phyloP scores from a whole-genome alignment of 2,797 vertebrate genomes.

The Centropyge bicolor region DNA sequence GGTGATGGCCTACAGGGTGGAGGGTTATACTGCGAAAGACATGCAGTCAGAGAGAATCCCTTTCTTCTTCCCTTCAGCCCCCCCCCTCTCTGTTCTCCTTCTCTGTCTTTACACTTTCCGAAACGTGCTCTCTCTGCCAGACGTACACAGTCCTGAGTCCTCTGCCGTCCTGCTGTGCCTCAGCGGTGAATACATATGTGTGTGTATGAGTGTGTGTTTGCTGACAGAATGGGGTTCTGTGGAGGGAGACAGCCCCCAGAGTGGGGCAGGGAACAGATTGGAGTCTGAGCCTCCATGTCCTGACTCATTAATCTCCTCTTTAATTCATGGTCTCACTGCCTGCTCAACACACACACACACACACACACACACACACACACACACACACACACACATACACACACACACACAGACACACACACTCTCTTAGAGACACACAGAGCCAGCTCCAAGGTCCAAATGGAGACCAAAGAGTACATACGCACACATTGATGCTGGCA shows the following conservation, averaged over 20 bases:
- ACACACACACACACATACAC: constrained; percentile 21
- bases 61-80: not conserved
- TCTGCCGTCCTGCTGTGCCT: constrained; percentile 42
- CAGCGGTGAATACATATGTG: constrained; percentile 34
- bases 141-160: constrained; percentile 43
- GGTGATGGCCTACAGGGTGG: constrained; percentile 57
- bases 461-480: constrained; percentile 26
- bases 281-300: constrained; percentile 81
- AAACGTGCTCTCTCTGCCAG: constrained; percentile 46
- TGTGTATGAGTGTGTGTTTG: constrained; percentile 51
- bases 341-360: constrained; percentile 58
- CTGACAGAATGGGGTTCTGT: constrained; percentile 81
- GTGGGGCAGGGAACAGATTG: constrained; percentile 82
- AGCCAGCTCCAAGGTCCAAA: constrained; percentile 45
- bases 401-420: constrained; percentile 41
- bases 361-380: constrained; percentile 34
- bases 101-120: constrained; percentile 23
- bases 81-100: constrained; percentile 13
- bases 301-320: constrained; percentile 87
- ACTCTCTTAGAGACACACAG: constrained; percentile 17
- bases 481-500: constrained; percentile 36
- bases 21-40: constrained; percentile 29
- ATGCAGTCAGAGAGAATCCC: constrained; percentile 5
- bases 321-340: constrained; percentile 80
- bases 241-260: constrained; percentile 66